These are phyloP conservation scores for Malachius bipustulatus DNA, from an alignment of 2,888 invertebrate species.

Conservation along the genomic window DNA sequence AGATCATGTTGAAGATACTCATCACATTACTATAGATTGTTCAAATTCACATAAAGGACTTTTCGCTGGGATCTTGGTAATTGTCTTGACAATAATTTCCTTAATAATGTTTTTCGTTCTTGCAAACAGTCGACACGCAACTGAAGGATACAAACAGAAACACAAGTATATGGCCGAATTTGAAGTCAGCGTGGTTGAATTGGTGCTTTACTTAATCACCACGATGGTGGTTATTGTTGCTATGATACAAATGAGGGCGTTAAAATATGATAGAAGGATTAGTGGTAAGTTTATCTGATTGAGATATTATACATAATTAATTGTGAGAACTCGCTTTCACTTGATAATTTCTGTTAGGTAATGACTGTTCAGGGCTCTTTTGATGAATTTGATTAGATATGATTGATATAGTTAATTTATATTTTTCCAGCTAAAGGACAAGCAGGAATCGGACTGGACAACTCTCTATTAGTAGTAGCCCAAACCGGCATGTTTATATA, in stretches of 20 bases:
- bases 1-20: too few relatives aligned
- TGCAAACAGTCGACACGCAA: conserved; percentile 20
- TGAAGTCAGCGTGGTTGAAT: conserved; percentile 81
- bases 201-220: conserved; percentile 74
- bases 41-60: conserved; percentile 71
- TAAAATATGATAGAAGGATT: conserved; percentile 63
- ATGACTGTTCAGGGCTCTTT: too few relatives aligned
- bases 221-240: conserved; percentile 78
- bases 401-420: too few relatives aligned
- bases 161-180: conserved; percentile 58
- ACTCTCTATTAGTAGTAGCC: conserved; percentile 81
- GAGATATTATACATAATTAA: too few relatives aligned
- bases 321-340: too few relatives aligned
- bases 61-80: conserved; percentile 53
- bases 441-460: conserved; percentile 49
- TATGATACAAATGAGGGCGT: conserved; percentile 73
- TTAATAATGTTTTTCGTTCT: conserved; percentile 31
- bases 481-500: conserved; percentile 92
- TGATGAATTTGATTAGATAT: too few relatives aligned
- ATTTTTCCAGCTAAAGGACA: conserved; percentile 21
- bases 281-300: conserved; percentile 16
- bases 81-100: conserved; percentile 67
- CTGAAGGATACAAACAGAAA: conserved; percentile 19
- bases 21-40: conserved; percentile 69
- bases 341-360: too few relatives aligned